phyloP scores from a whole-genome alignment of 2,888 invertebrate genomes.

The Drosophila niveifrons region DNA sequence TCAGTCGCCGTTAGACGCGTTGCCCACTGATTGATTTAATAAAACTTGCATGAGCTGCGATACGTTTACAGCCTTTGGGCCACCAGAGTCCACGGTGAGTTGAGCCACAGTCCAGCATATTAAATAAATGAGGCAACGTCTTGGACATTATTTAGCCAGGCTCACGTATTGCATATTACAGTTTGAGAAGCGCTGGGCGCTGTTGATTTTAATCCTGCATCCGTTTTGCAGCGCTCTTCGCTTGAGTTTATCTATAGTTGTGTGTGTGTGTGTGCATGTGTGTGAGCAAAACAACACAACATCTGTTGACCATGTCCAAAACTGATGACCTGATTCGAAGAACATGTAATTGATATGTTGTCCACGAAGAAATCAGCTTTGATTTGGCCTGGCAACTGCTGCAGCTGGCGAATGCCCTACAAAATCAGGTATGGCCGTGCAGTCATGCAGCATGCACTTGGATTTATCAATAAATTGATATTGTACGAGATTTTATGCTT shows the following conservation, averaged over 20 bases:
- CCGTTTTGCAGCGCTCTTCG: slow-evolving; percentile 26
- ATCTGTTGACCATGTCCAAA: slow-evolving; percentile 71
- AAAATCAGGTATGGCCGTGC: slow-evolving; percentile 18
- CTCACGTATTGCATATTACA: slow-evolving; percentile 51
- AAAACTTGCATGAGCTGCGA: slow-evolving; percentile 66
- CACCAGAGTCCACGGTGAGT: slow-evolving; percentile 21
- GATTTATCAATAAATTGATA: slow-evolving; percentile 10
- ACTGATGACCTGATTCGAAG: slow-evolving; percentile 74
- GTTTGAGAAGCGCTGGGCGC: slow-evolving; percentile 53
- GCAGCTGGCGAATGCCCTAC: slow-evolving; percentile 55
- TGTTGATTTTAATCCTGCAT: slow-evolving; percentile 53
- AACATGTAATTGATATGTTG: slow-evolving; percentile 79
- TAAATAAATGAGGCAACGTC: slow-evolving; percentile 64
- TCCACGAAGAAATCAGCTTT: slow-evolving; percentile 57
- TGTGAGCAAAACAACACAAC: slow-evolving; percentile 26
- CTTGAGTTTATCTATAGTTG: neutral
- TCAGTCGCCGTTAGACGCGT: slow-evolving; percentile 73
- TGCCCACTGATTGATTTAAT: slow-evolving; percentile 80
- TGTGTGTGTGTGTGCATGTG: neutral
- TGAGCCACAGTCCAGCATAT: slow-evolving; percentile 57
- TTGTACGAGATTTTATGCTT: neutral
- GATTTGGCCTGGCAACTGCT: slow-evolving; percentile 37
- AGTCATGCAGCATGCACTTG: slow-evolving; percentile 3
- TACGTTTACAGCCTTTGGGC: slow-evolving; percentile 41
- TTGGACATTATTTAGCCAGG: slow-evolving; percentile 45